phyloP scores from a whole-genome alignment of 2,113 vertebrate genomes.

The Circaetus cinerascens region DNA sequence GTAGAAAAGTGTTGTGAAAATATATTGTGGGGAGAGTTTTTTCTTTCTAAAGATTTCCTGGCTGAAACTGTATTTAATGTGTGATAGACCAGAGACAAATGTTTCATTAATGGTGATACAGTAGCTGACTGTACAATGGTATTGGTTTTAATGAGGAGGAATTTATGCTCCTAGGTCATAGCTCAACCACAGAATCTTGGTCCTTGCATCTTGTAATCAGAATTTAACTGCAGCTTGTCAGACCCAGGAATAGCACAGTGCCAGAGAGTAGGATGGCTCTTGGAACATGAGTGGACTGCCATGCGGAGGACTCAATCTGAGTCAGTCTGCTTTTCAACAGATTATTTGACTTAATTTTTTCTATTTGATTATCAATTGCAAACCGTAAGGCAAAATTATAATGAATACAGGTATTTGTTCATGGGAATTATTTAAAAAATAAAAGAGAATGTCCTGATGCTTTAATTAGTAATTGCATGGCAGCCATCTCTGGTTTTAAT shows the following conservation, averaged over 20 bases:
- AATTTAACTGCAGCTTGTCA: neutral
- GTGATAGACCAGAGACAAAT: neutral
- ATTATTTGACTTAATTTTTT: neutral
- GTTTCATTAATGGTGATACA: neutral
- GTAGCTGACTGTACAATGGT: neutral
- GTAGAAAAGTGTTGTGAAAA: neutral
- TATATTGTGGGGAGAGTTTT: accelerated
- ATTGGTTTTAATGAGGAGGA: neutral
- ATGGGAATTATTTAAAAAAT: neutral
- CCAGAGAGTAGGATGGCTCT: neutral
- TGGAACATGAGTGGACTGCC: neutral
- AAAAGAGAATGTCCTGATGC: neutral
- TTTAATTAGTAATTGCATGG: neutral
- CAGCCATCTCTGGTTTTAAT: neutral
- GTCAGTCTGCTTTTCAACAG: neutral
- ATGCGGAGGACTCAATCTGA: accelerated
- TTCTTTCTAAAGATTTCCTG: neutral
- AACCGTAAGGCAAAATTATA: neutral
- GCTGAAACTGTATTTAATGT: neutral
- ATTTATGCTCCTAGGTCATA: neutral
- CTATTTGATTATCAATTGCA: neutral
- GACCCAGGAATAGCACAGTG: accelerated
- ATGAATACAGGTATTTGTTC: neutral
- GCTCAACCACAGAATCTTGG: neutral
- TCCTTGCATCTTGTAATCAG: neutral